Conservation (phyloP, 2,113 vertebrate species). For the Podocnemis expansa region DNA sequence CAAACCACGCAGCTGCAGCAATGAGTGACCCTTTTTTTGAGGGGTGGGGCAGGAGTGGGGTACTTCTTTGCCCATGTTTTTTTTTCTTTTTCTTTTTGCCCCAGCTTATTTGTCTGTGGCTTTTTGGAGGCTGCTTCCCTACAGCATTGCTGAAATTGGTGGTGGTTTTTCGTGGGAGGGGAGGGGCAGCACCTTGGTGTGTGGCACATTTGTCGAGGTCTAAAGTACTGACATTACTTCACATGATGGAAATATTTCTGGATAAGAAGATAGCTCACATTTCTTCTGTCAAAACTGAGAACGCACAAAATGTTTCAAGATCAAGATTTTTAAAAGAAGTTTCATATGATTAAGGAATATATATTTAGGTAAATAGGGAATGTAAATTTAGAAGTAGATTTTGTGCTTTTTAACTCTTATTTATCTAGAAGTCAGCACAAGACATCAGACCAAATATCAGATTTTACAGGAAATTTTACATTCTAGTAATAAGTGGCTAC, state of each 20-base stretch:
- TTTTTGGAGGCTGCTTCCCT: too few species aligned
- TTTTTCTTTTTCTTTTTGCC: too few species aligned
- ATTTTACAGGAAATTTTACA: background rate
- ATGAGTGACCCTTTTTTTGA: too few species aligned
- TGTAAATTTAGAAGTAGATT: conserved; percentile 21
- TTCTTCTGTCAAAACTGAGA: background rate
- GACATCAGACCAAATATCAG: background rate
- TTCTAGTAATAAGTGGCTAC: background rate
- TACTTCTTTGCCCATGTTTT: too few species aligned
- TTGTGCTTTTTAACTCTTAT: conserved; percentile 38
- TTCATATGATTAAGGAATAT: conserved; percentile 13
- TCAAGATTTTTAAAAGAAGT: conserved; percentile 24
- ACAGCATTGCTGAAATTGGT: too few species aligned
- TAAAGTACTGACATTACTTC: background rate
- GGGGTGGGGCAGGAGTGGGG: too few species aligned
- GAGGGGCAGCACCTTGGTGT: too few species aligned
- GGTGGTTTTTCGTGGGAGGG: too few species aligned
- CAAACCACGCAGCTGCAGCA: too few species aligned
- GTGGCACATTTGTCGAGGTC: too few species aligned
- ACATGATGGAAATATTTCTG: background rate
- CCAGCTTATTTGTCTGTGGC: too few species aligned
- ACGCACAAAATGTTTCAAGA: background rate
- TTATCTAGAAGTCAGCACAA: conserved; percentile 35
- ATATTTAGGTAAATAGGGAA: conserved; percentile 9
- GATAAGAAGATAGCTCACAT: background rate